Percentiles rank a stretch among this genome's conserved stretches.
Conservation (phyloP, 1,140 invertebrate species). For the Zaprionus africanus region DNA sequence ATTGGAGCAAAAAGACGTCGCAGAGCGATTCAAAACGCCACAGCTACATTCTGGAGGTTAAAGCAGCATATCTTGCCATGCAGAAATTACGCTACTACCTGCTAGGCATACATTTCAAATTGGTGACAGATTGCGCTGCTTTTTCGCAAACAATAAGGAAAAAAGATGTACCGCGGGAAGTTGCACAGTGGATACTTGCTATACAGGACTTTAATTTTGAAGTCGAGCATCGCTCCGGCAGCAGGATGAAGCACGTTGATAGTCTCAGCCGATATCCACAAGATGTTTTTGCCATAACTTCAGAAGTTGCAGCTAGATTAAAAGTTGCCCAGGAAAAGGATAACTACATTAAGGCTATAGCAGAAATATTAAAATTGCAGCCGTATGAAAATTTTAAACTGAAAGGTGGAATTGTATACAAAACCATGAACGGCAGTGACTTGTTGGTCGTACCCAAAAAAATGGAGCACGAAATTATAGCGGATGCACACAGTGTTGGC, state of each 20-base stretch:
- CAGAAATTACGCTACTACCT: slow-evolving; percentile 13
- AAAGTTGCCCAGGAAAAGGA: too few species aligned
- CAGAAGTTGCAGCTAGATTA: too few species aligned
- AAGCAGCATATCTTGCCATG: slow-evolving; percentile 69
- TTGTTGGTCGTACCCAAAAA: too few species aligned
- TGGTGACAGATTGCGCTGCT: slow-evolving; percentile 23
- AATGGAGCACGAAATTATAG: too few species aligned
- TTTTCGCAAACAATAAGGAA: slow-evolving; percentile 15
- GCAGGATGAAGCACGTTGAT: slow-evolving; percentile 38
- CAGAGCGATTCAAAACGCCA: slow-evolving; percentile 63
- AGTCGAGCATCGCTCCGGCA: slow-evolving; percentile 53
- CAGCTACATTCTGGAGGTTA: slow-evolving; percentile 82
- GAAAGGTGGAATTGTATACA: too few species aligned
- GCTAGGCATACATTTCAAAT: not conserved
- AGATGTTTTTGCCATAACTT: too few species aligned
- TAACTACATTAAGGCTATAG: too few species aligned
- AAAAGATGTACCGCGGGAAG: not conserved
- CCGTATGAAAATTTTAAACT: too few species aligned
- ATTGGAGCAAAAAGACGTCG: slow-evolving; percentile 60
- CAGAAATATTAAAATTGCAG: too few species aligned
- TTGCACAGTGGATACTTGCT: slow-evolving; percentile 40
- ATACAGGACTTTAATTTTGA: slow-evolving; percentile 49
- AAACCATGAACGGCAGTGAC: too few species aligned
- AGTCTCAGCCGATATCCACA: too few species aligned
- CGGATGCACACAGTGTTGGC: slow-evolving; percentile 11